phyloP scores from a whole-genome alignment of 2,888 invertebrate species.

The Archips crataeganus region DNA sequence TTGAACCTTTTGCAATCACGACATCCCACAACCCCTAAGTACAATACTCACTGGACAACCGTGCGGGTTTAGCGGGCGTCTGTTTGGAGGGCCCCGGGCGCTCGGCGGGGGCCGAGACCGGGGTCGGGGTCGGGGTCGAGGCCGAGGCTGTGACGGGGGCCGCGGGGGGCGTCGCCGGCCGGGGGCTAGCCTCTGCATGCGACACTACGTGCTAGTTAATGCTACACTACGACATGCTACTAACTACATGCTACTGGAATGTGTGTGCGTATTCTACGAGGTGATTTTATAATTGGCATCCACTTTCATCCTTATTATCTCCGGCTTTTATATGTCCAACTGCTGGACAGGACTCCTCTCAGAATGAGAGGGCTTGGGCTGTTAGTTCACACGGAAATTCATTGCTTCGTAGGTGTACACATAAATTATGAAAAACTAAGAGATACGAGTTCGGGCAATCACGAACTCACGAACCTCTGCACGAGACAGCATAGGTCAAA shows the following conservation, averaged over 20 bases:
- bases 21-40: neutral
- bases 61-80: slow-evolving; percentile 80
- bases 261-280: slow-evolving; percentile 6
- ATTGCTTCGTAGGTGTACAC: no score
- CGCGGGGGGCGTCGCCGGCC: slow-evolving; percentile 48
- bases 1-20: slow-evolving; percentile 4
- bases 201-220: slow-evolving; percentile 82
- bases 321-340: no score
- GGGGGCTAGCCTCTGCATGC: slow-evolving; percentile 71
- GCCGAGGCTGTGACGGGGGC: slow-evolving; percentile 49
- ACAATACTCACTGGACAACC: slow-evolving; percentile 79
- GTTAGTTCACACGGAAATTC: no score
- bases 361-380: no score
- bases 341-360: no score
- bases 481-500: no score
- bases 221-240: slow-evolving; percentile 53
- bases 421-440: no score
- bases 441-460: no score
- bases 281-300: no score
- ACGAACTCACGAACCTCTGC: no score
- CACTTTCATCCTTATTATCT: no score
- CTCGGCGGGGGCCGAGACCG: slow-evolving; percentile 49
- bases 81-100: slow-evolving; percentile 69
- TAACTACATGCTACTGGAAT: slow-evolving; percentile 56
- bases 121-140: slow-evolving; percentile 49